phyloP scores from a whole-genome alignment of 2,888 invertebrate species.

The Epinotia brunnichana region DNA sequence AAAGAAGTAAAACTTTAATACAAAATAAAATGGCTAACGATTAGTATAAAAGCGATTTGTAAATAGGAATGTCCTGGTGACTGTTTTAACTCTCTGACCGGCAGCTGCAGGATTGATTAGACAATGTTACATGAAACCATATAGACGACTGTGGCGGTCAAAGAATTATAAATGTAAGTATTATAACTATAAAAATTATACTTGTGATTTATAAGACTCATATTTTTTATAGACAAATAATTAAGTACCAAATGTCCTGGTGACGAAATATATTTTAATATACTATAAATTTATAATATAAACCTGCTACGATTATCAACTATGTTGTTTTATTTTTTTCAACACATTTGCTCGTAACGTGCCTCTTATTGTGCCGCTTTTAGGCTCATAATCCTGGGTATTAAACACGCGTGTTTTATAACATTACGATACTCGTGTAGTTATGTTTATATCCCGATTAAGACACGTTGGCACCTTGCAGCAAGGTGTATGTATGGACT shows the following conservation, averaged over 20 bases:
- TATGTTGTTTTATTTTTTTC: not conserved
- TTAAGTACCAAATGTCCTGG: constrained; percentile 1
- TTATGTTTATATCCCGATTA: too few species aligned
- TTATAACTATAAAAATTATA: too few species aligned
- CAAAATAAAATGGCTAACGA: not conserved
- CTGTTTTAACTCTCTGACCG: not conserved
- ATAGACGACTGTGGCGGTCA: not conserved
- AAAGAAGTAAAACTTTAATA: not conserved
- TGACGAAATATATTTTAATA: not conserved
- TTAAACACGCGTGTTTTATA: too few species aligned
- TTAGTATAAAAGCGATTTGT: not conserved
- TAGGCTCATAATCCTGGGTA: too few species aligned
- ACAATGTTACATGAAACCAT: not conserved
- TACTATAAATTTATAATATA: not conserved
- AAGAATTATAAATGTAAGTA: not conserved
- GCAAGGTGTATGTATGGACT: too few species aligned
- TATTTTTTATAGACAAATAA: not conserved
- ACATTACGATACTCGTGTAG: too few species aligned
- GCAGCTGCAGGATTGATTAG: not conserved
- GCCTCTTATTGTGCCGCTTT: too few species aligned
- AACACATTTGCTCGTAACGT: too few species aligned
- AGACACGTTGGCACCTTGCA: too few species aligned
- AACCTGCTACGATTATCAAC: not conserved
- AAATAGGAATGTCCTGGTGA: constrained; percentile 4
- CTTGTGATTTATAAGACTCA: not conserved